Conservation (phyloP, 2,797 vertebrate species). For the Arctocebus calabarensis region DNA sequence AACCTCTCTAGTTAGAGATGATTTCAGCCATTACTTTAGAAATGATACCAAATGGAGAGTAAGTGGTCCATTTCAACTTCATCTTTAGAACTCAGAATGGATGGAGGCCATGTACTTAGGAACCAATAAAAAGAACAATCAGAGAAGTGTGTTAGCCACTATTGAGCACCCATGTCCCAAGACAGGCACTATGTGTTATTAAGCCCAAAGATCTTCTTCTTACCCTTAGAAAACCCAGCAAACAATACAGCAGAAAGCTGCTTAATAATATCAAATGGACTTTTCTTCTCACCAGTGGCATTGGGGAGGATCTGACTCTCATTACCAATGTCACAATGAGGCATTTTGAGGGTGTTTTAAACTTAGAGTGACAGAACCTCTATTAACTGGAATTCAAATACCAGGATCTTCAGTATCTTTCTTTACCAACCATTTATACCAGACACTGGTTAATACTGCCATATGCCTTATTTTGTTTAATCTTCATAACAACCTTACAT, state of each 20-base stretch:
- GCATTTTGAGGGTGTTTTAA: not conserved
- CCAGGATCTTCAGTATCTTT: not conserved
- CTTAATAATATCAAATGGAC: not conserved
- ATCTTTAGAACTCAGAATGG: constrained; percentile 54
- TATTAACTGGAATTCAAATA: constrained; percentile 1
- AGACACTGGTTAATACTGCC: not conserved
- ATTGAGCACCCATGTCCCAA: not conserved
- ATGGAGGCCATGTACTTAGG: not conserved
- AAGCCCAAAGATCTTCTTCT: not conserved
- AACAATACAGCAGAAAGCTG: not conserved
- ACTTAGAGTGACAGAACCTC: not conserved
- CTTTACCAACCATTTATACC: not conserved
- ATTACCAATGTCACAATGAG: not conserved
- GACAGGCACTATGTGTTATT: not conserved
- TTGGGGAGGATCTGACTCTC: not conserved
- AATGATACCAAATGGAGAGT: constrained; percentile 56
- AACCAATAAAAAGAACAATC: constrained; percentile 39
- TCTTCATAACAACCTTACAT: not conserved
- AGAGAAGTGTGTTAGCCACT: not conserved
- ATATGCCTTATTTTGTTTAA: not conserved
- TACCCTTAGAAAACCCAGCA: not conserved
- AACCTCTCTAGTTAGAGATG: constrained; percentile 50
- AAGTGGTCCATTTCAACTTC: constrained; percentile 66
- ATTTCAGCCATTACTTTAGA: constrained; percentile 69
- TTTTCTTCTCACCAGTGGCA: not conserved